phyloP scores from a whole-genome alignment of 2,888 invertebrate species.

The Drosophila colorata region DNA sequence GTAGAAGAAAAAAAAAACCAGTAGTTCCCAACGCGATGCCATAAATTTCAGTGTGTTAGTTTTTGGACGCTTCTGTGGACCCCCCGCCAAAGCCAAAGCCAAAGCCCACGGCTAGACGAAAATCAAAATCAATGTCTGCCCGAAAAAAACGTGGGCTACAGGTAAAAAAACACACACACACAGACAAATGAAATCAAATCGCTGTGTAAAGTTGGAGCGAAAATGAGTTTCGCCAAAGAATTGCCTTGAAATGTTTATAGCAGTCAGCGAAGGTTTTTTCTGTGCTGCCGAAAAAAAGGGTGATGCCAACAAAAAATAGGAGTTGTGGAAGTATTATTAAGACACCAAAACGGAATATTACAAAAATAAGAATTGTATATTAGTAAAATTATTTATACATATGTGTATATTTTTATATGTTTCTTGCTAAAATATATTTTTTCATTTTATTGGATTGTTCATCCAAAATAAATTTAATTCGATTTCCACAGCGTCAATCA shows the following conservation, averaged over 20 bases:
- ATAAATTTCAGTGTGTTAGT: slow-evolving; percentile 46
- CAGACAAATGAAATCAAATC: slow-evolving; percentile 16
- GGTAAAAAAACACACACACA: slow-evolving; percentile 5
- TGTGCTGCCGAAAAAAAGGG: slow-evolving; percentile 4
- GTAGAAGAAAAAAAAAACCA: slow-evolving; percentile 50
- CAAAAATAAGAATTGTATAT: too few relatives aligned
- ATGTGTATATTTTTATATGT: too few relatives aligned
- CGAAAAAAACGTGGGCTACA: slow-evolving; percentile 13
- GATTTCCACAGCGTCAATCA: too few relatives aligned
- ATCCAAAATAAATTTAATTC: too few relatives aligned
- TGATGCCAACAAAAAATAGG: background rate
- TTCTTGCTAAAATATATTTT: too few relatives aligned
- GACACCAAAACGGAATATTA: too few relatives aligned
- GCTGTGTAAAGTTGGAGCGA: slow-evolving; percentile 46
- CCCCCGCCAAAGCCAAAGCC: slow-evolving; percentile 12
- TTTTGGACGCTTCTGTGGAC: slow-evolving; percentile 19
- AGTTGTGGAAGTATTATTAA: background rate
- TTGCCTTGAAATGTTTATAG: slow-evolving; percentile 44
- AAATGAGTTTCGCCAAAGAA: slow-evolving; percentile 49
- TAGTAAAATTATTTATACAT: too few relatives aligned
- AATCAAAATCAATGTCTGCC: slow-evolving; percentile 51
- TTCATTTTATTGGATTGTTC: too few relatives aligned
- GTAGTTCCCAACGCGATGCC: slow-evolving; percentile 65
- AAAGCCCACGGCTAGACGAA: slow-evolving; percentile 40
- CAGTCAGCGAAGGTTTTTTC: slow-evolving; percentile 27